Evolutionary conservation across 2,113 vertebrate genomes (phyloP), one percentile per base, ranked within the genome.

Genomic region (Phocoena sinus): DNA sequence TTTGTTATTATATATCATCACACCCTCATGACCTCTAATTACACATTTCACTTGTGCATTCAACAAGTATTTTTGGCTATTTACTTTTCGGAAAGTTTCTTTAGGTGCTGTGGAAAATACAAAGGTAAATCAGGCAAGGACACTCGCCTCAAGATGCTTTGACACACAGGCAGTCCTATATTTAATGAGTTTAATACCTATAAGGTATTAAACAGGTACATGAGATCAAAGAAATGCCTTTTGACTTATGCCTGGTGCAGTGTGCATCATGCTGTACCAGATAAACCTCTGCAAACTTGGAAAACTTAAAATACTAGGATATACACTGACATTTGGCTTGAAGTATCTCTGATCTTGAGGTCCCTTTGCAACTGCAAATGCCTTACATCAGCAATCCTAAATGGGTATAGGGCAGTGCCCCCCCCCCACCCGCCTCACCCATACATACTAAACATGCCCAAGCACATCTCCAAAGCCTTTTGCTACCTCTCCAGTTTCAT

Each of bases 131-230:
- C 38, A 63, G 14, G 15, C 18, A 21, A 44, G 18, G 26, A 25
- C 47, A 10, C 12, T n/a, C 47, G 10, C 28, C 38, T 89, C 41
- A 26, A 53, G 70, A 81, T 38, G 14, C 31, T 83, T 82, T 3
- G 0, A 50, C 2, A 5, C 2, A 26, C 5, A 14, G 21, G 6
- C 3, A 36, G 15, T 20, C 28, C 15, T 20, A 36, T 36, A 36
- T 36, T 36, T 36, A 36, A 36, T 36, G 36, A 36, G 36, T 36
- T 36, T 36, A 36, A 36, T 36, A 36, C 28, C 15, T 20, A n/a
- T 4, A 67, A 94, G 25, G 28, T 33, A 21, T 70, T 47, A 47
- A 86, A 17, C 0, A 63, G 23, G 74, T 13, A 9, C 4, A 10
- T 63, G 47, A n/a, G 28, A 80, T 31, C 28, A n/a, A 5, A 84